Evolutionary conservation across 2,797 vertebrate genomes (phyloP).

Genomic region (Lerista edwardsae): DNA sequence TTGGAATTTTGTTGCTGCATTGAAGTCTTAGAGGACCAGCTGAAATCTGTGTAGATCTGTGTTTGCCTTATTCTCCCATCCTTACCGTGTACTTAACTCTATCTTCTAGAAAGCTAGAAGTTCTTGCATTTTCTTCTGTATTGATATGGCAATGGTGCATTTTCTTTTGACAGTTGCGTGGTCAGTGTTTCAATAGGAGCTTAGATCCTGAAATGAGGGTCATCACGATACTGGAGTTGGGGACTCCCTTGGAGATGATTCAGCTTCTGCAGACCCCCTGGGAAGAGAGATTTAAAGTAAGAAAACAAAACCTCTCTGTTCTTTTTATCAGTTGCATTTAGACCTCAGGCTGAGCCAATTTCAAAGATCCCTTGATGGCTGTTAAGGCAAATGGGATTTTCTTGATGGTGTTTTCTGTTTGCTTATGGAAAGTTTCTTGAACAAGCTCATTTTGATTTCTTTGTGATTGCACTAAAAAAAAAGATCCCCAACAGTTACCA

Average conservation of each 20-base stretch:
- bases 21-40: background rate
- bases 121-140: background rate
- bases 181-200: constrained; percentile 82
- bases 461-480: constrained; percentile 2
- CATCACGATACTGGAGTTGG: constrained; percentile 88
- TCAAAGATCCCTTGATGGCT: background rate
- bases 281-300: constrained; percentile 95
- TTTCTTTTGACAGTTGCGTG: constrained; percentile 79
- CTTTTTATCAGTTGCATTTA: constrained; percentile 25
- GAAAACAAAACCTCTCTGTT: constrained; percentile 58
- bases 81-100: background rate
- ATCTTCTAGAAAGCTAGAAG: background rate
- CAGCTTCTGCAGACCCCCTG: constrained; percentile 93
- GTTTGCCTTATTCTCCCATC: background rate
- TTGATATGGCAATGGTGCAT: background rate
- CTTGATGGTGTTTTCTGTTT: constrained; percentile 5
- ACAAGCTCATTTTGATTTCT: constrained; percentile 20
- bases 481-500: background rate
- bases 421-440: background rate
- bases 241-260: constrained; percentile 92
- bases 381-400: constrained; percentile 33
- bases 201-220: constrained; percentile 75
- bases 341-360: constrained; percentile 16
- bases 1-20: background rate
- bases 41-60: background rate